phyloP scores from a whole-genome alignment of 2,113 vertebrate genomes.

The Albula glossodonta region DNA sequence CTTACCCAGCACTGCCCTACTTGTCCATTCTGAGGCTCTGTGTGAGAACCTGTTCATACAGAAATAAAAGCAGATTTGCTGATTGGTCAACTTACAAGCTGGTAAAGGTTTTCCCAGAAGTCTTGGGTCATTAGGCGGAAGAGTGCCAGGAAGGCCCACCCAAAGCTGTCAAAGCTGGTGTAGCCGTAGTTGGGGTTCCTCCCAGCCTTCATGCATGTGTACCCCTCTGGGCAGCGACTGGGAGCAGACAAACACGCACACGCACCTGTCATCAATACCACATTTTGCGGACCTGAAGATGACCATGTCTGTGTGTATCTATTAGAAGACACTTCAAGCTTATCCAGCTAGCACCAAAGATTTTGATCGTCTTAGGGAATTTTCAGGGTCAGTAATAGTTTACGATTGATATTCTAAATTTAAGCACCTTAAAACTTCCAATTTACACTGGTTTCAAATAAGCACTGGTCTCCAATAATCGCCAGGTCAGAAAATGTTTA shows the following conservation, averaged over 20 bases:
- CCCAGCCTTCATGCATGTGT: slow-evolving; percentile 74
- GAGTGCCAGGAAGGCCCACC: slow-evolving; percentile 81
- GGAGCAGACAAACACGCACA: not conserved
- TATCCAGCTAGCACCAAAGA: too few species aligned
- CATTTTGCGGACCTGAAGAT: not conserved
- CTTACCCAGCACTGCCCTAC: too few species aligned
- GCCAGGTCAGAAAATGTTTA: too few species aligned
- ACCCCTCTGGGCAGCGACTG: slow-evolving; percentile 78
- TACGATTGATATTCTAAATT: too few species aligned
- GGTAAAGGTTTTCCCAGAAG: slow-evolving; percentile 84
- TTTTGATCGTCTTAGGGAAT: too few species aligned
- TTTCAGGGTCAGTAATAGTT: too few species aligned
- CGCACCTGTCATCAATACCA: not conserved
- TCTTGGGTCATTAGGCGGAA: slow-evolving; percentile 85
- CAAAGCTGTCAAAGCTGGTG: slow-evolving; percentile 82
- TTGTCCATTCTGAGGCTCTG: not conserved
- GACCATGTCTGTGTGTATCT: too few species aligned
- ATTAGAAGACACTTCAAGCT: too few species aligned
- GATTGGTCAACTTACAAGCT: slow-evolving; percentile 68
- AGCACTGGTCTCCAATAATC: too few species aligned
- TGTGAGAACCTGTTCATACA: not conserved
- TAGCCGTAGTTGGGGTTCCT: slow-evolving; percentile 83
- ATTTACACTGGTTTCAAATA: too few species aligned
- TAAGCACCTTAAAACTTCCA: too few species aligned
- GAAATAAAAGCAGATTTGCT: not conserved